phyloP scores from a whole-genome alignment of 2,888 invertebrate genomes.

The Meganola albula region DNA sequence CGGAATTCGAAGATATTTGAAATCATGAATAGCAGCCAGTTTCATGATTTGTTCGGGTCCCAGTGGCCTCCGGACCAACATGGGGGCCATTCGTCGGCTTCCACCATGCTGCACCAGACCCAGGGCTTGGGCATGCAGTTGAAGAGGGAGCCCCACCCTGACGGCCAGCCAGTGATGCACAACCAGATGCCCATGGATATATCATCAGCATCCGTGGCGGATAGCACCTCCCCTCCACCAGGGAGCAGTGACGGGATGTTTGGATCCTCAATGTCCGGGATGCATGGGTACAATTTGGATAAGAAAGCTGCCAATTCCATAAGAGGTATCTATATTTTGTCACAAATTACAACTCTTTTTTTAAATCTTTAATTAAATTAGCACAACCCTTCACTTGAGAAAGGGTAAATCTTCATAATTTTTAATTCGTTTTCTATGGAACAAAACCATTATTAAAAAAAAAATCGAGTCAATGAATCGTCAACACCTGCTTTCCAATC shows the following conservation, averaged over 20 bases:
- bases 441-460: too few relatives aligned
- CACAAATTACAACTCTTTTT: too few relatives aligned
- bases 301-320: conserved; percentile 81
- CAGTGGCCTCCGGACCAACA: conserved; percentile 75
- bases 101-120: conserved; percentile 64
- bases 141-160: conserved; percentile 61
- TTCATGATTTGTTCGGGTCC: conserved; percentile 70
- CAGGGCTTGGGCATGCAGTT: conserved; percentile 52
- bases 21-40: conserved; percentile 69
- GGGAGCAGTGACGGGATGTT: conserved; percentile 66
- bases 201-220: conserved; percentile 68
- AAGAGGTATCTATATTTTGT: conserved; percentile 75
- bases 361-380: too few relatives aligned
- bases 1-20: conserved; percentile 31
- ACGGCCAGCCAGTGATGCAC: conserved; percentile 51
- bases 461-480: too few relatives aligned
- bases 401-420: too few relatives aligned
- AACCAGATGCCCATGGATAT: conserved; percentile 63
- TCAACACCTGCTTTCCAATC: too few relatives aligned
- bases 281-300: conserved; percentile 79
- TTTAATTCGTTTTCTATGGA: too few relatives aligned
- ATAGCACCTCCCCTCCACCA: conserved; percentile 80
- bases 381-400: too few relatives aligned
- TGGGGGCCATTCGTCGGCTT: conserved; percentile 66
- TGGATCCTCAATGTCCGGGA: conserved; percentile 61